Conservation (phyloP, 2,888 invertebrate genomes). For the Cephonodes hylas region DNA sequence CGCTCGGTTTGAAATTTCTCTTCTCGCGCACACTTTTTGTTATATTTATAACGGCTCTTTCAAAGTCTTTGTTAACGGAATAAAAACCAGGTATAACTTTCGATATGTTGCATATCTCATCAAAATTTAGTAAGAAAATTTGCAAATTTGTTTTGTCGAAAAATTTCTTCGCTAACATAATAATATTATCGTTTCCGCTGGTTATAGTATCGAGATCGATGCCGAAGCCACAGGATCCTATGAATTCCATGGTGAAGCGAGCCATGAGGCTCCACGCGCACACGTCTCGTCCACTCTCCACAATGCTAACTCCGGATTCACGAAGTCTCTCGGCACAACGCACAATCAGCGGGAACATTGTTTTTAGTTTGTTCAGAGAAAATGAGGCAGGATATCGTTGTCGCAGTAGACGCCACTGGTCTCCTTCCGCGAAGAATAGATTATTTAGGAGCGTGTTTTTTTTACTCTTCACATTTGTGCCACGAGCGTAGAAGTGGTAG, state of each 20-base stretch:
- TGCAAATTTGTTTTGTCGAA: slow-evolving; percentile 18
- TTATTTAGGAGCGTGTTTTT: slow-evolving; percentile 44
- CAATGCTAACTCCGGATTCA: background rate
- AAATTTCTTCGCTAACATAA: slow-evolving; percentile 16
- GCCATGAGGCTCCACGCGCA: slow-evolving; percentile 43
- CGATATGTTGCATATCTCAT: slow-evolving; percentile 18
- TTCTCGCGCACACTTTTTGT: slow-evolving; percentile 17
- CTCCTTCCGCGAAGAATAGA: slow-evolving; percentile 44
- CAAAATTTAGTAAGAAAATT: slow-evolving; percentile 13
- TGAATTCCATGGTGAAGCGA: slow-evolving; percentile 39
- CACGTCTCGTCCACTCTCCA: background rate
- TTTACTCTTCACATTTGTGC: slow-evolving; percentile 27
- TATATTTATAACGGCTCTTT: slow-evolving; percentile 18
- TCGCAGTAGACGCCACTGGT: slow-evolving; percentile 29
- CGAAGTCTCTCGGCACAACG: slow-evolving; percentile 26
- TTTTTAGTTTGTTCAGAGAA: slow-evolving; percentile 41
- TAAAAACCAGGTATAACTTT: background rate
- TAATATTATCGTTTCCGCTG: slow-evolving; percentile 15
- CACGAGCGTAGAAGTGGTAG: slow-evolving; percentile 35
- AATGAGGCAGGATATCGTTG: slow-evolving; percentile 38
- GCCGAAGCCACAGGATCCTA: slow-evolving; percentile 44
- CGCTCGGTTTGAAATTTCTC: slow-evolving; percentile 31
- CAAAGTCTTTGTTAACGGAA: slow-evolving; percentile 18
- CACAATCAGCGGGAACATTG: slow-evolving; percentile 47
- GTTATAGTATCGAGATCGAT: slow-evolving; percentile 23